Percentiles rank a stretch among this genome's conserved stretches.
Conservation (phyloP, 2,888 invertebrate genomes). For the Parnassius smintheus region DNA sequence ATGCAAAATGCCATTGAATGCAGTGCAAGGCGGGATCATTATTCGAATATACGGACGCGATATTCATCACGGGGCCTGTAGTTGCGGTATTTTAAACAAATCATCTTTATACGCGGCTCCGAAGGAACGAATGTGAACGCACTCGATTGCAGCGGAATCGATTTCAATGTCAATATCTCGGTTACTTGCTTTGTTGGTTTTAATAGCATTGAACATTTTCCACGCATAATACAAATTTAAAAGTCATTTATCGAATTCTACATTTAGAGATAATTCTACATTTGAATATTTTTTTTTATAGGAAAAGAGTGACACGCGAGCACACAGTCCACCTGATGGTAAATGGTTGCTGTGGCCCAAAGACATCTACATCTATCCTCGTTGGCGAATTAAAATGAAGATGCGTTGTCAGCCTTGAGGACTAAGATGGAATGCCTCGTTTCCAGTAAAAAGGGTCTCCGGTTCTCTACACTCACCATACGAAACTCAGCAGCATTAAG, state of each 20-base stretch:
- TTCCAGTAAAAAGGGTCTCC: no score
- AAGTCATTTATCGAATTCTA: no score
- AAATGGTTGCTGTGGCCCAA: no score
- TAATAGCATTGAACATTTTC: background rate
- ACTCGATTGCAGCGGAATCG: constrained; percentile 48
- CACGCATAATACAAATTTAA: background rate
- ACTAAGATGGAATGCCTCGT: no score
- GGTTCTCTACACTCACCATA: no score
- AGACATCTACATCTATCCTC: no score
- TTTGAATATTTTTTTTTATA: background rate
- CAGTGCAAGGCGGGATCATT: constrained; percentile 78
- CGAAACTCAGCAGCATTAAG: no score
- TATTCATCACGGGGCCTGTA: constrained; percentile 72
- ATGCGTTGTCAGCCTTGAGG: no score
- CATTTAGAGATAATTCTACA: background rate
- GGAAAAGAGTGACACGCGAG: no score
- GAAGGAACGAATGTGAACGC: constrained; percentile 42
- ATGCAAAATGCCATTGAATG: constrained; percentile 81
- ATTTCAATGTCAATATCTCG: constrained; percentile 48
- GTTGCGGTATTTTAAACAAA: constrained; percentile 77
- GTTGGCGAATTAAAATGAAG: no score
- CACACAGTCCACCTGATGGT: no score
- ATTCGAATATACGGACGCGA: constrained; percentile 76
- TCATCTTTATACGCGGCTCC: constrained; percentile 70
- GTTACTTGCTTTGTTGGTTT: constrained; percentile 27